Percentiles rank a stretch among this genome's conserved stretches.
phyloP scores from a whole-genome alignment of 2,888 invertebrate species.

The Dolomedes plantarius region DNA sequence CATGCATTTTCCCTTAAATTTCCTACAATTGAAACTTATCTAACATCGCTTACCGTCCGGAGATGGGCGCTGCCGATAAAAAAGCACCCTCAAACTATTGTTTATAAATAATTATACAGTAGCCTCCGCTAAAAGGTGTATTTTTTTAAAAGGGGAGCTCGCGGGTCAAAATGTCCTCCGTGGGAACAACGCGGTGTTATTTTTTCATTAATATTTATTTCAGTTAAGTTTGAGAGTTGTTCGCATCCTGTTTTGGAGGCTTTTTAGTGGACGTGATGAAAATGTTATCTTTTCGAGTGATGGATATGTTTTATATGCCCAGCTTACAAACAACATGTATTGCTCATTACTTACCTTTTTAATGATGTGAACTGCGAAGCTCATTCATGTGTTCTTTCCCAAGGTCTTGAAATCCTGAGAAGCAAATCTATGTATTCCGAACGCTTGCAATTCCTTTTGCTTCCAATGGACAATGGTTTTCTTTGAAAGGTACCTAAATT shows the following conservation, averaged over 20 bases:
- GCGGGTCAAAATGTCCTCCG: constrained; percentile 50
- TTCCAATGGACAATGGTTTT: no score
- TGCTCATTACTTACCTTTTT: no score
- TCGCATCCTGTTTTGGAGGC: constrained; percentile 59
- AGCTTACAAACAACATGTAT: background rate
- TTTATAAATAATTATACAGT: constrained; percentile 70
- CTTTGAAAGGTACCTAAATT: no score
- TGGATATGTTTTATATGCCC: constrained; percentile 4
- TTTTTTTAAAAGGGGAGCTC: constrained; percentile 29
- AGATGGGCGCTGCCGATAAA: constrained; percentile 32
- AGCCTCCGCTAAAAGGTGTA: constrained; percentile 63
- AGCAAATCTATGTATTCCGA: no score
- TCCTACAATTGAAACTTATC: constrained; percentile 32
- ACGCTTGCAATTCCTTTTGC: no score
- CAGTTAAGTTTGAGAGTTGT: constrained; percentile 46
- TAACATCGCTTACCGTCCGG: constrained; percentile 11
- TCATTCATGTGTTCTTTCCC: no score
- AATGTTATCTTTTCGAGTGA: constrained; percentile 48
- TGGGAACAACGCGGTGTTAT: constrained; percentile 28
- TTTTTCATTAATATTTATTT: constrained; percentile 60
- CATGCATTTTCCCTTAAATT: background rate
- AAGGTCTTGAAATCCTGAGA: no score
- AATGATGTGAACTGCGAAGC: no score
- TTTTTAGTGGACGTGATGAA: constrained; percentile 44
- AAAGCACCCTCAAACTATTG: constrained; percentile 48